A percentile compares a stretch with the other conserved stretches of the same genome.
phyloP scores from a whole-genome alignment of 2,113 vertebrate species.

The Macquaria australasica region DNA sequence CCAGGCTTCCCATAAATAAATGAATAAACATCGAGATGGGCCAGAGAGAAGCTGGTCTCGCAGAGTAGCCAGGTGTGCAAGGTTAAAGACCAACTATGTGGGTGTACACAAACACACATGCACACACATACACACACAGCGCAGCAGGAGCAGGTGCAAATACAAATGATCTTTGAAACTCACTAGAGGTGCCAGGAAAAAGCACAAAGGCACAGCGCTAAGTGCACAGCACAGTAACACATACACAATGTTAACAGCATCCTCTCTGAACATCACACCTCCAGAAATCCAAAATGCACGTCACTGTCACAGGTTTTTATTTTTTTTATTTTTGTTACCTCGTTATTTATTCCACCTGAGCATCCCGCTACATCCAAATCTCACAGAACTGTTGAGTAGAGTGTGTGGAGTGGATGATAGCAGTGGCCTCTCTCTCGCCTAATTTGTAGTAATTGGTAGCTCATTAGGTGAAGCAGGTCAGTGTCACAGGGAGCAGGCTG shows the following conservation, averaged over 20 bases:
- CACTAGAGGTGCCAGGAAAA: slow-evolving; percentile 63
- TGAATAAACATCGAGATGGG: slow-evolving; percentile 86
- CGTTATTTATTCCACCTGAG: slow-evolving; percentile 72
- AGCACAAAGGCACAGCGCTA: slow-evolving; percentile 48
- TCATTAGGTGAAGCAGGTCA: slow-evolving; percentile 85
- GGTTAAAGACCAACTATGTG: slow-evolving; percentile 80
- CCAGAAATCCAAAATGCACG: slow-evolving; percentile 63
- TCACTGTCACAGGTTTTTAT: slow-evolving; percentile 15
- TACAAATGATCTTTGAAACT: slow-evolving; percentile 77
- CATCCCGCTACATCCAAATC: slow-evolving; percentile 61
- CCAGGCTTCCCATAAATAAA: slow-evolving; percentile 84
- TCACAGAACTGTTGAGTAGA: slow-evolving; percentile 69
- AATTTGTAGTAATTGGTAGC: slow-evolving; percentile 88
- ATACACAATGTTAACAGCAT: slow-evolving; percentile 64
- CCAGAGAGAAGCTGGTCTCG: slow-evolving; percentile 74
- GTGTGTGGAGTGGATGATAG: slow-evolving; percentile 73
- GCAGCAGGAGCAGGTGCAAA: slow-evolving; percentile 76
- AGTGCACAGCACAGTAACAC: slow-evolving; percentile 56
- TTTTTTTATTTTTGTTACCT: background rate
- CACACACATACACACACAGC: slow-evolving; percentile 25
- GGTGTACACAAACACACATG: slow-evolving; percentile 54
- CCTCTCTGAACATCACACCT: slow-evolving; percentile 63
- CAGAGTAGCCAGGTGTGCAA: slow-evolving; percentile 82
- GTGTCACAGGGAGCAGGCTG: slow-evolving; percentile 82
- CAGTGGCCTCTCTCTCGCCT: slow-evolving; percentile 79